A percentile compares a stretch with the other conserved stretches of the same genome.
These are phyloP conservation scores for Chloebia gouldiae DNA, from an alignment of 2,113 vertebrate genomes.

Conservation along the genomic window DNA sequence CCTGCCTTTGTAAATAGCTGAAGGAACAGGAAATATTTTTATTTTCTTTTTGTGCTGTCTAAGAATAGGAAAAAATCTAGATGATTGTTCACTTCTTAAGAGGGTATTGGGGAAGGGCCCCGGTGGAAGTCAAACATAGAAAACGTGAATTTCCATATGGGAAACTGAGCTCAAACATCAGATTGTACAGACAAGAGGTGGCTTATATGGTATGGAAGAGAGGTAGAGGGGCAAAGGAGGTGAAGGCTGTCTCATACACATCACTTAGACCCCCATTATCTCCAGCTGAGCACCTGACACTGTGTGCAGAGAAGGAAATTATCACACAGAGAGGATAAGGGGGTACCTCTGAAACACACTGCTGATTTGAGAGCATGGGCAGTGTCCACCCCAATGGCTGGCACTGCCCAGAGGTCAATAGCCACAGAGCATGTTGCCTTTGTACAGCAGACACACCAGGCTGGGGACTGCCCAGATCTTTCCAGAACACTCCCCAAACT, in stretches of 20 bases:
- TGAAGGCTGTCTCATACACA: not conserved
- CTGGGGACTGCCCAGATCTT: not conserved
- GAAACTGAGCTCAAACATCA: not conserved
- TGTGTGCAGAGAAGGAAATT: not conserved
- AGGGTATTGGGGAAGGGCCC: not conserved
- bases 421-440: not conserved
- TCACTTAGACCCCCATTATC: not conserved
- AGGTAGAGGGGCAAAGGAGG: not conserved
- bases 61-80: not conserved
- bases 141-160: not conserved
- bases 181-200: not conserved
- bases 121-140: not conserved
- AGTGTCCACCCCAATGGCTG: not conserved
- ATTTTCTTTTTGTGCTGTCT: no score
- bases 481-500: not conserved
- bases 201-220: not conserved
- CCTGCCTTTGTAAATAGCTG: not conserved
- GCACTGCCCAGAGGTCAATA: not conserved
- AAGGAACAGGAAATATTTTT: not conserved
- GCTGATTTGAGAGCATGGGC: rapidly evolving
- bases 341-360: not conserved
- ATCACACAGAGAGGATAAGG: not conserved
- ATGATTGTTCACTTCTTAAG: not conserved
- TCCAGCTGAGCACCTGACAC: not conserved
- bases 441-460: not conserved